phyloP scores from a whole-genome alignment of 2,888 invertebrate species.

The Drosophila buzzatii region DNA sequence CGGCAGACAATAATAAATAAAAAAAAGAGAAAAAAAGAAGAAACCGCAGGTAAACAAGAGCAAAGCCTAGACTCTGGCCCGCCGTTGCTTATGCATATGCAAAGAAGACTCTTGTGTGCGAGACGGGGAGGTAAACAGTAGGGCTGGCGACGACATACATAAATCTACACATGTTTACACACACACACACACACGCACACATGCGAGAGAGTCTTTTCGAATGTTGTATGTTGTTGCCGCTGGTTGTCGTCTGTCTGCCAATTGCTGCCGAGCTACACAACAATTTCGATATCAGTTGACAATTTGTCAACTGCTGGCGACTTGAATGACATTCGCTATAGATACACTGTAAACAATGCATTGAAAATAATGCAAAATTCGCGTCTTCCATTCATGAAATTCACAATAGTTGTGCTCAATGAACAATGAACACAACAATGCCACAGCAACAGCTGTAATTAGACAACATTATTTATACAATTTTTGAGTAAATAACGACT shows the following conservation, averaged over 20 bases:
- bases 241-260: constrained; percentile 29
- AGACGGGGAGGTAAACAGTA: constrained; percentile 21
- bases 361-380: constrained; percentile 40
- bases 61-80: constrained; percentile 29
- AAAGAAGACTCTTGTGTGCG: constrained; percentile 35
- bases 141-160: constrained; percentile 46
- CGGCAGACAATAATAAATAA: constrained; percentile 14
- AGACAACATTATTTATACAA: constrained; percentile 37
- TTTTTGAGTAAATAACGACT: constrained; percentile 22
- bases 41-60: constrained; percentile 50
- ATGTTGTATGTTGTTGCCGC: constrained; percentile 24
- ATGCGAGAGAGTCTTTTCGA: constrained; percentile 36
- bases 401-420: constrained; percentile 29
- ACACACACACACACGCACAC: constrained; percentile 60
- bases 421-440: constrained; percentile 8
- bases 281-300: constrained; percentile 76
- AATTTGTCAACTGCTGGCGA: constrained; percentile 74
- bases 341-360: constrained; percentile 59
- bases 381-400: constrained; percentile 75
- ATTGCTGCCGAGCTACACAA: constrained; percentile 51
- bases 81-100: constrained; percentile 52
- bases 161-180: constrained; percentile 73
- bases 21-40: constrained; percentile 1
- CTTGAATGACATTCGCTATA: constrained; percentile 73
- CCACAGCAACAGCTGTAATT: constrained; percentile 37